Evolutionary conservation across 2,113 vertebrate species (phyloP).

Genomic region (Phylloscopus trochiloides): DNA sequence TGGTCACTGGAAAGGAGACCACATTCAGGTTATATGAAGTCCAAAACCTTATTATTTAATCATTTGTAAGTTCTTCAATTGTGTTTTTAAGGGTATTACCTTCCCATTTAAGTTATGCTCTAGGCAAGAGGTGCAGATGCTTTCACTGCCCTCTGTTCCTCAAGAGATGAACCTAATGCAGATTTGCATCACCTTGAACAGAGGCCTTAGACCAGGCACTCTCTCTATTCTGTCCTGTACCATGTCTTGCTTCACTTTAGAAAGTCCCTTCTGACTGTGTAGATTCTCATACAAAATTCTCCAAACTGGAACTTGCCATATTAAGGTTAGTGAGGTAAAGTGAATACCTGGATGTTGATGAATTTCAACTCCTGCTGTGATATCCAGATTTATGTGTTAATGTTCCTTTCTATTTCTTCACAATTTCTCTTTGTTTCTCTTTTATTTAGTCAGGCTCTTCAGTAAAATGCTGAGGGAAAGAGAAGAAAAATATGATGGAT

Average conservation of each 20-base stretch:
- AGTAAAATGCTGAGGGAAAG: not conserved
- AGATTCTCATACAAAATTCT: not conserved
- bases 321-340: not conserved
- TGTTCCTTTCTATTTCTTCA: not conserved
- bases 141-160: not conserved
- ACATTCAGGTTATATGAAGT: not conserved
- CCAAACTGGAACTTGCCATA: not conserved
- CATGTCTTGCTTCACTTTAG: not conserved
- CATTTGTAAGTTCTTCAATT: not conserved
- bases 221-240: not conserved
- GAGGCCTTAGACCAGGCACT: not conserved
- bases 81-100: not conserved
- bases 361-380: not conserved
- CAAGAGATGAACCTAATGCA: not conserved
- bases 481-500: constrained; percentile 11
- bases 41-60: not conserved
- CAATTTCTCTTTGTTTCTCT: not conserved
- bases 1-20: not conserved
- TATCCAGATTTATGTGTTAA: not conserved
- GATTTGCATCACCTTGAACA: not conserved
- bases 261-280: not conserved
- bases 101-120: not conserved
- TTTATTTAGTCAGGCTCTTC: not conserved
- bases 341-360: not conserved
- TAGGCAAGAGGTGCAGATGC: not conserved